Evolutionary conservation across 1,140 invertebrate genomes (phyloP).

Genomic region (Stenopsyche tienmushanensis): DNA sequence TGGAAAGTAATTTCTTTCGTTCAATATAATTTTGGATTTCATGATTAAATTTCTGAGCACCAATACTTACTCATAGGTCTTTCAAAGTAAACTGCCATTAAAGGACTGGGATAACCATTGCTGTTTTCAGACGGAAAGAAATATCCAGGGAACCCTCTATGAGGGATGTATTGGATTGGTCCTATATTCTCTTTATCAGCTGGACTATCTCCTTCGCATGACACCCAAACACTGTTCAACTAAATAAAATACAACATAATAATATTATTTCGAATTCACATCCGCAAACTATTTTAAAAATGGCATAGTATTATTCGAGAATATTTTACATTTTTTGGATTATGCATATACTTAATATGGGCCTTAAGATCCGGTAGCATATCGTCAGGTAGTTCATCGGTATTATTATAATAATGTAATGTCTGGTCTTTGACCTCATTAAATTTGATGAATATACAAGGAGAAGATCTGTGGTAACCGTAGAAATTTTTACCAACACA

Average conservation of each 20-base stretch:
- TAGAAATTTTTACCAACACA: background rate
- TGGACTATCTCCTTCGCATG: constrained; percentile 80
- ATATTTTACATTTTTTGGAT: background rate
- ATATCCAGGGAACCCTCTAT: constrained; percentile 65
- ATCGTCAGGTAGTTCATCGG: constrained; percentile 58
- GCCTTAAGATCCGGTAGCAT: constrained; percentile 68
- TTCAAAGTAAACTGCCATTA: constrained; percentile 82
- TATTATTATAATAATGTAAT: constrained; percentile 66
- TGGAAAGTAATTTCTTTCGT: background rate
- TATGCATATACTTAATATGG: background rate
- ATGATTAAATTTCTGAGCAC: too few species aligned
- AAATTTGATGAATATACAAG: background rate
- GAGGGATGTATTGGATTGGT: constrained; percentile 68
- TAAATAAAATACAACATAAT: constrained; percentile 44
- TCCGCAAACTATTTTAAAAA: background rate
- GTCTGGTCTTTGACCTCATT: constrained; percentile 58
- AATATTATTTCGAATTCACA: background rate
- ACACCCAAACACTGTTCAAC: constrained; percentile 70
- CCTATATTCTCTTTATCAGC: constrained; percentile 81
- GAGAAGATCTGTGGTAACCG: background rate
- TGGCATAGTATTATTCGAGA: too few species aligned
- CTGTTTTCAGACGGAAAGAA: constrained; percentile 70
- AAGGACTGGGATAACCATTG: constrained; percentile 73
- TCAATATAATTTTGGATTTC: too few species aligned
- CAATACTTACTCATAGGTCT: too few species aligned